Evolutionary conservation across 2,113 vertebrate genomes (phyloP), one percentile per base, ranked within the genome.

Genomic region (Corythoichthys haematopterus): DNA sequence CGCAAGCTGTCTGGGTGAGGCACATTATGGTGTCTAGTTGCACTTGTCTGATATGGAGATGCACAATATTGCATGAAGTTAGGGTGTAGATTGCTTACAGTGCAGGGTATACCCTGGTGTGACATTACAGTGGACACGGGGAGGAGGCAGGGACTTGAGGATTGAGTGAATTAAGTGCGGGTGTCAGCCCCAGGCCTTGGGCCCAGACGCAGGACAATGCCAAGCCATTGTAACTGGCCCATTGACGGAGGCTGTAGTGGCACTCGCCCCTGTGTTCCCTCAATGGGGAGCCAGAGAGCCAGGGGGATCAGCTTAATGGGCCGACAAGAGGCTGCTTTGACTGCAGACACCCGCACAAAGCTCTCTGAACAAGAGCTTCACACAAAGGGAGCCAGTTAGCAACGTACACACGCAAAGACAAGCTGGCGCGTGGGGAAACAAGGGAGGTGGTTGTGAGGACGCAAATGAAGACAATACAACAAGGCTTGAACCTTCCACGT

Each of bases 291-390:
- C 67, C 78, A 76, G 78, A 87, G 87, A 88, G 88, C 82, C 81
- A 65, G 74, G 82, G 84, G 86, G 86, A 89, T 87, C 85, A 86
- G 87, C 83, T 87, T 88, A 89, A 89, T 88, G 79, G 86, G 81
- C 80, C 81, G 75, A 89, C 85, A 87, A 89, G 86, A 84, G 40
- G 85, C 67, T 76, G 83, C 87, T 89, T 89, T 89, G 84, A 89
- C 80, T 83, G 80, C 80, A 80, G 82, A 89, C 87, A 70, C 87
- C 84, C 59, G 70, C 76, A 90, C 88, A 89, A 90, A 86, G 84
- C 73, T 73, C 75, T 65, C 51, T 72, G 84, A 72, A 85, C 80
- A 80, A 85, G 83, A 35, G 33, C 71, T 69, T 43, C 40, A 43
- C 9, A 84, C 72, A 80, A 81, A 73, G 55, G 70, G 66, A 80